Evolutionary conservation across 2,888 invertebrate species (phyloP).

Genomic region (Polymixis lichenea): DNA sequence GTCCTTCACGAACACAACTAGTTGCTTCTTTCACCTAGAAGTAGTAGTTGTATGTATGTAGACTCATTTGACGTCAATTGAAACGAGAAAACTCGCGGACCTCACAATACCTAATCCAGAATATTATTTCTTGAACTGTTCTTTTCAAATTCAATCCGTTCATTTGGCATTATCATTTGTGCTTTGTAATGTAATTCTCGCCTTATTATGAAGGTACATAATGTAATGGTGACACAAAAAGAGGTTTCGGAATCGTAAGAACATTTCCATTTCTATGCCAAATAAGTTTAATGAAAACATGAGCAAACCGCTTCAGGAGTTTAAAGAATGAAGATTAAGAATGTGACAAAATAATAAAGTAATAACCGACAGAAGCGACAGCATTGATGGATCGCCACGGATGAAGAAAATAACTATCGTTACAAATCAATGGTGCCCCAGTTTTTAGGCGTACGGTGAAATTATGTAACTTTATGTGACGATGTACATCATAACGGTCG

Average conservation of each 20-base stretch:
- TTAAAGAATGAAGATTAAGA: conserved; percentile 37
- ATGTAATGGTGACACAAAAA: neutral
- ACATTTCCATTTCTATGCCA: neutral
- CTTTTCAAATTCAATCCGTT: neutral
- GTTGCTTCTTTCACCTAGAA: conserved; percentile 36
- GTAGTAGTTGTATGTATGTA: conserved; percentile 3
- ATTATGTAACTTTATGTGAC: conserved; percentile 29
- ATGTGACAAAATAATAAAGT: conserved; percentile 46
- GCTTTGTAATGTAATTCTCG: neutral
- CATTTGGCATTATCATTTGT: neutral
- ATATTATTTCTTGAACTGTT: neutral
- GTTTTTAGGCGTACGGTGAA: conserved; percentile 6
- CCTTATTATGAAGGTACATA: too few relatives aligned
- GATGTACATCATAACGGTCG: conserved; percentile 12
- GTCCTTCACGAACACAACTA: conserved; percentile 44
- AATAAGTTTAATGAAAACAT: conserved; percentile 24
- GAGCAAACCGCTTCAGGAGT: conserved; percentile 30
- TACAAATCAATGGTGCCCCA: conserved; percentile 32
- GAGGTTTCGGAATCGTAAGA: neutral
- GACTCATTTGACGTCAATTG: neutral
- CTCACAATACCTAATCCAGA: neutral
- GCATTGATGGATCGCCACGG: conserved; percentile 37
- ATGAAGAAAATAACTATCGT: conserved; percentile 42
- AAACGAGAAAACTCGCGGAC: too few relatives aligned
- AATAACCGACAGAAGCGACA: conserved; percentile 34